Base-by-base conservation (phyloP, 2,888 invertebrate species). In the Carcina quercana region DNA sequence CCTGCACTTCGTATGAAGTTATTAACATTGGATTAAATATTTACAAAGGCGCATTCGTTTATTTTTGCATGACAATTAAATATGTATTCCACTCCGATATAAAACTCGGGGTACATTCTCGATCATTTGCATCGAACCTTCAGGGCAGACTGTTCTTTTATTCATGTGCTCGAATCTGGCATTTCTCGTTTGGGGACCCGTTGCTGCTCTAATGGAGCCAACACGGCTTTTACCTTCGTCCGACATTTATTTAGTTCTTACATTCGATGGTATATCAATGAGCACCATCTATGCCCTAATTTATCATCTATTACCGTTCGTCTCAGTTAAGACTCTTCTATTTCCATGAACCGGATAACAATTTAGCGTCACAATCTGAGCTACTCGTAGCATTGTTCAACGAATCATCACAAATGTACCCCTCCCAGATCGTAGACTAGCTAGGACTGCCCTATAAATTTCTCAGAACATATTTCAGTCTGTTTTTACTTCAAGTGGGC, bases 51-150 rank as follows among this genome's bases (percentile, higher is more conserved):
- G 66, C 53, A 53, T 43, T 64, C 59, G 61, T 60, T 67, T 60
- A 64, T 64, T 75, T 75, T 69, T 71, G 68, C 76, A 75, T 78
- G 64, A 74, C 74, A 75, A 75, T 68, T 63, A 66, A 66, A 62
- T 66, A 65, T 59, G 53, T 60, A 56, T 50, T 47, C 46, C 50
- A 46, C 44, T 53, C 44, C 50, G 56, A 56, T 61, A 51, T 42
- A 53, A 57, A 59, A 59, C 47, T 53, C 57, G 53, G 60, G 59
- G 62, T 50, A 52, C 56, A 52, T 52, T 56, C 53, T 58, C 50
- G 58, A 58, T 62, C 58, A 63, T 61, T 63, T 65, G 63, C 66
- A 64, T 62, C n/a, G 59, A 59, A 61, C 60, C 63, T 66, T 59
- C 54, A 61, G 66, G 62, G 65, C 56, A 43, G 53, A 45, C 46